Evolutionary conservation across 2,113 vertebrate species (phyloP).

Genomic region (Varanus komodoensis): DNA sequence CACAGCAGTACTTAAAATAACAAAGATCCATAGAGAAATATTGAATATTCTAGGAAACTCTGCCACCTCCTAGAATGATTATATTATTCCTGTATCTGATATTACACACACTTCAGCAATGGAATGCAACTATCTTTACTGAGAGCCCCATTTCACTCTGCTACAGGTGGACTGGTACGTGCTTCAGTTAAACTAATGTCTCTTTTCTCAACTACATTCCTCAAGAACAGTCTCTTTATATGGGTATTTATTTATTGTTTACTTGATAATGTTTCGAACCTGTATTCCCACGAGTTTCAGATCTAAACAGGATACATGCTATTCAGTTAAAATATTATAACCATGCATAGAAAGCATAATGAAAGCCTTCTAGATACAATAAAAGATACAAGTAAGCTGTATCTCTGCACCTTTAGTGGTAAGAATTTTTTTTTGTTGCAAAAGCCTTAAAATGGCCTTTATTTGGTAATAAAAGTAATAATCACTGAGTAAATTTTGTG

Average conservation of each 20-base stretch:
- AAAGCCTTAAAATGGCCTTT: not conserved
- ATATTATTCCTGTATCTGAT: slow-evolving; percentile 1
- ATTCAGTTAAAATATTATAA: no score
- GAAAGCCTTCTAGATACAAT: not conserved
- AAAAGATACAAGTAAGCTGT: not conserved
- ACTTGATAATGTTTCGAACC: no score
- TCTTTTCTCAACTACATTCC: not conserved
- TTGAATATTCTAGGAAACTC: slow-evolving; percentile 43
- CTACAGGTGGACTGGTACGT: not conserved
- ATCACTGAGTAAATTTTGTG: no score
- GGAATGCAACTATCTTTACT: not conserved
- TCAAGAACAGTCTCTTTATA: not conserved
- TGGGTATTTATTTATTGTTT: not conserved
- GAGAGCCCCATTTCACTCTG: not conserved
- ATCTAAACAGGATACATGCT: no score
- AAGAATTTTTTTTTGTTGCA: not conserved
- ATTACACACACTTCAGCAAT: not conserved
- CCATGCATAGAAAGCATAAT: no score
- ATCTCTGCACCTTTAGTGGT: not conserved
- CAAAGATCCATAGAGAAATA: rapidly evolving
- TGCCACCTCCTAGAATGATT: slow-evolving; percentile 69
- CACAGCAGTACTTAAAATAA: not conserved
- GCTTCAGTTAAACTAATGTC: not conserved
- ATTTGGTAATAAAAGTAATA: not conserved
- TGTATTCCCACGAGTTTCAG: not conserved